phyloP scores from a whole-genome alignment of 2,113 vertebrate species.

The Odobenus rosmarus region DNA sequence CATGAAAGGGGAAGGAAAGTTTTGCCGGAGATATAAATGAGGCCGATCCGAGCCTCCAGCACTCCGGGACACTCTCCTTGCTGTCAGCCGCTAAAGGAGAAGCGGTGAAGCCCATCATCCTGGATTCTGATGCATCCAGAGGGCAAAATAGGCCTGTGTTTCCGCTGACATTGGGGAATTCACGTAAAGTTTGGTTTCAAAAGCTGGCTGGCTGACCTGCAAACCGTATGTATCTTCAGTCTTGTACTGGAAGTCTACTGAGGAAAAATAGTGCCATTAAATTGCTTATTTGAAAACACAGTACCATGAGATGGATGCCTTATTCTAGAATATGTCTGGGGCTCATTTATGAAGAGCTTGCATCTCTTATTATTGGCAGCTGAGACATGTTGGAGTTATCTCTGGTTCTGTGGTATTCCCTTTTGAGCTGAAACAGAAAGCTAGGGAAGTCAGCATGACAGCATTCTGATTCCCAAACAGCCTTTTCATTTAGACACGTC shows the following conservation, averaged over 20 bases:
- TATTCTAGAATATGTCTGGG: background rate
- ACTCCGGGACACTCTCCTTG: rapidly evolving
- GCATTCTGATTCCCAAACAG: rapidly evolving
- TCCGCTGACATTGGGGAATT: rapidly evolving
- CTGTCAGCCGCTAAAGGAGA: background rate
- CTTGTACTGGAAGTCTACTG: too few species aligned
- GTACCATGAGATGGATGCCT: background rate
- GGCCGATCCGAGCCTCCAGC: background rate
- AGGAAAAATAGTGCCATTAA: background rate
- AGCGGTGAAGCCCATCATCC: rapidly evolving
- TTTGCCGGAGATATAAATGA: rapidly evolving
- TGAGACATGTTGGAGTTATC: background rate
- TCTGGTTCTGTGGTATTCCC: rapidly evolving
- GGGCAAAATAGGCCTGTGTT: background rate
- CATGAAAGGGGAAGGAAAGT: rapidly evolving
- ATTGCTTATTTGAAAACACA: background rate
- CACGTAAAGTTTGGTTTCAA: rapidly evolving
- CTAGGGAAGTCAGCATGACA: background rate
- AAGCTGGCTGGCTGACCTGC: background rate
- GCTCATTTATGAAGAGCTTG: background rate
- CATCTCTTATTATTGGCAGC: rapidly evolving
- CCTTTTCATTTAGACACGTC: background rate
- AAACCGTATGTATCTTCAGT: rapidly evolving
- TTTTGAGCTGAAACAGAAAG: background rate
- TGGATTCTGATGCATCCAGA: rapidly evolving